Evolutionary conservation across 64 coral and sea anemone species (phyloP), one percentile per base, ranked within the genome.

Genomic region (Stichodactyla mertensii): DNA sequence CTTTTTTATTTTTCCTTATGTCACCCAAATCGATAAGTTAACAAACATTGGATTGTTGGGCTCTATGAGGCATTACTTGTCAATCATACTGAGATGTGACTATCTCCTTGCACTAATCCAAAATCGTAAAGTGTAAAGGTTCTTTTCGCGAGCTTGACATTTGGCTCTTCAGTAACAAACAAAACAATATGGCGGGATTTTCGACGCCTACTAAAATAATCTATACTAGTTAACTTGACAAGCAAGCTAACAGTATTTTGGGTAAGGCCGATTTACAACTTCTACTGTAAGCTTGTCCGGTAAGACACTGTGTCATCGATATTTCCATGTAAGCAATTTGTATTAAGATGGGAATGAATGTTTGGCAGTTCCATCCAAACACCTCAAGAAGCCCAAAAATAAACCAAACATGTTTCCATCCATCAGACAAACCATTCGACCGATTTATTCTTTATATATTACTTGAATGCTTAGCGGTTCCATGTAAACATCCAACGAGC

Each of bases 101-200:
- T 74, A 74, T 74, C 69, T 74, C 26, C 26, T 74, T 74, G 69
- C 69, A 23, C 69, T 74, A 74, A 74, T 74, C 69, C 69, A n/a
- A 74, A 74, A 74, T 74, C 23, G 69, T 31, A 74, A 27, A 74
- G 69, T 11, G n/a, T 74, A 74, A 66, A 66, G 62, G 69, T 31
- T 74, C 69, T 74, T 22, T 74, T 27, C 18, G 19, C 24, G n/a
- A 26, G 10, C 69, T 74, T 74, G 69, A 74, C 69, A 74, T 13
- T 74, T 28, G 69, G 1, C 23, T 31, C n/a, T 74, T 31, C 24
- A 74, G 26, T 74, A 74, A 9, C 22, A 74, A 74, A 74, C 62
- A 74, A 74, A 27, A 31, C 69, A 23, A 74, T 74, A 74, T 27
- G 10, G 8, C 8, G 24, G 2, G 11, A 12, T 74, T 36, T 74